Evolutionary conservation across 2,113 vertebrate species (phyloP).

Genomic region (Bucco capensis): DNA sequence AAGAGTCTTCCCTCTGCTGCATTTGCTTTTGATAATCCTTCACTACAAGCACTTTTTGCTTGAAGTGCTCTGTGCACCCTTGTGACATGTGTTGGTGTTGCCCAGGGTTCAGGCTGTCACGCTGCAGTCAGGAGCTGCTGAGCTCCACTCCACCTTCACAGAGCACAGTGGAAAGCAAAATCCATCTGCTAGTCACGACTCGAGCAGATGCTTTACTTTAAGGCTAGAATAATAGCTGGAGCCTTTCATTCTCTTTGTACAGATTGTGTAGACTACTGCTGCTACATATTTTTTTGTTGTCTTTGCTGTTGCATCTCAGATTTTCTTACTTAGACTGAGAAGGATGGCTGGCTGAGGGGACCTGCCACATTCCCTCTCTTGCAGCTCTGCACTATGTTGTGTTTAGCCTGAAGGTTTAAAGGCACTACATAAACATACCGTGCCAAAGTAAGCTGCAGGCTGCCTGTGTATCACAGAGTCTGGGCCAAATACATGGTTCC

Average conservation of each 20-base stretch:
- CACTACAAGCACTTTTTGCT: not conserved
- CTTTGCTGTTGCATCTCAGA: not conserved
- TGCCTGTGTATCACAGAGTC: not conserved
- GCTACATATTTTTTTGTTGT: not conserved
- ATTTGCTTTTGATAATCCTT: not conserved
- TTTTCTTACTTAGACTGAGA: not conserved
- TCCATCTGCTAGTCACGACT: not conserved
- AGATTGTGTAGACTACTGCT: not conserved
- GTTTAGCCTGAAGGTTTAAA: not conserved
- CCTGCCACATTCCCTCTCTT: not conserved
- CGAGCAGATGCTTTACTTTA: not conserved
- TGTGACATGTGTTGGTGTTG: rapidly evolving
- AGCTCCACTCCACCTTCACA: not conserved
- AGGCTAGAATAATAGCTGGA: not conserved
- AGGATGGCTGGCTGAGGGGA: not conserved
- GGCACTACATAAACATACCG: not conserved
- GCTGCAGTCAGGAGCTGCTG: not conserved
- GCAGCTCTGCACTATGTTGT: rapidly evolving
- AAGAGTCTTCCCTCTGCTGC: not conserved
- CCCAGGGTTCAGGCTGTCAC: not conserved
- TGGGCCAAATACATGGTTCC: not conserved
- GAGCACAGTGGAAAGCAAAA: not conserved
- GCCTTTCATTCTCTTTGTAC: not conserved
- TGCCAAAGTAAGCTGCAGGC: not conserved
- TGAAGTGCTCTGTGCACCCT: not conserved